These are phyloP conservation scores for Peromyscus nudipes DNA, from an alignment of 2,797 vertebrate genomes.

Conservation along the genomic window DNA sequence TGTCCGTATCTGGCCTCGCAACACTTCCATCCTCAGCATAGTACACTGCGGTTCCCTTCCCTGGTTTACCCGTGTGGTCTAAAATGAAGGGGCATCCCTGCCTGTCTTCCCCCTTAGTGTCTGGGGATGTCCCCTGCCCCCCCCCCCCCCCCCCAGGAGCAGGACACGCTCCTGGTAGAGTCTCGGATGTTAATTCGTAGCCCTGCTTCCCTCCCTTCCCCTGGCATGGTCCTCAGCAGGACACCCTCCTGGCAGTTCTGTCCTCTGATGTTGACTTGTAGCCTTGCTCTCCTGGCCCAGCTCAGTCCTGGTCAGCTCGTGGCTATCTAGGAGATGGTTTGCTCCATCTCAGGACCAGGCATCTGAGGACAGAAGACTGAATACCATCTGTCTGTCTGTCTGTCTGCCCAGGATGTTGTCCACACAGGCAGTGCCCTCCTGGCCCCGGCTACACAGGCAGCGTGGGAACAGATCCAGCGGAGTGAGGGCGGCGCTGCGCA, in stretches of 20 bases:
- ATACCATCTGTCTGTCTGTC: accelerated
- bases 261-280: accelerated
- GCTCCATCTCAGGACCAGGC: accelerated
- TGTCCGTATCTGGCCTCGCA: accelerated
- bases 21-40: accelerated
- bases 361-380: not conserved
- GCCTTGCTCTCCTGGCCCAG: accelerated
- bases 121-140: not conserved
- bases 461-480: slow-evolving; percentile 97
- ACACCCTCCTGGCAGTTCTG: too few species aligned
- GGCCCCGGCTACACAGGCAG: slow-evolving; percentile 92
- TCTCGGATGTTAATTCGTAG: accelerated
- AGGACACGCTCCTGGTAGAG: not conserved
- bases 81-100: not conserved
- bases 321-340: accelerated
- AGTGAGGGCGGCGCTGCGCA: slow-evolving; percentile 93
- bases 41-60: accelerated
- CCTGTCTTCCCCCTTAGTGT: not conserved
- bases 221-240: too few species aligned
- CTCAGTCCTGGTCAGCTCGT: not conserved
- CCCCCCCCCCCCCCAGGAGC: too few species aligned
- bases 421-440: slow-evolving; percentile 94
- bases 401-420: slow-evolving; percentile 92
- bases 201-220: accelerated
- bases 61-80: not conserved